Evolutionary conservation across 2,888 invertebrate genomes (phyloP).

Genomic region (Meloe dianella): DNA sequence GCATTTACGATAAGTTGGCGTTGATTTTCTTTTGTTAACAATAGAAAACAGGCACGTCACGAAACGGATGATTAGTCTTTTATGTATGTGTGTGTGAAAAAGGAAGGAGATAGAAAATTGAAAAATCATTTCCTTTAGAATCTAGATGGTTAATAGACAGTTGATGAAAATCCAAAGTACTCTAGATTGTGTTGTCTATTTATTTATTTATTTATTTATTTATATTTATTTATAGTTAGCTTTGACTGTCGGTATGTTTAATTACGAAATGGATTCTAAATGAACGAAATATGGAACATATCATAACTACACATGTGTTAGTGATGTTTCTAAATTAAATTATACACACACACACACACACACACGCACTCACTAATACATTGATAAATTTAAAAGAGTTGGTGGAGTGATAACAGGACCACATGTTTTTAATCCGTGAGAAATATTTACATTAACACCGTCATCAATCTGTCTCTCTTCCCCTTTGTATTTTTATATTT

Average conservation of each 20-base stretch:
- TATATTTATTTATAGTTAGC: neutral
- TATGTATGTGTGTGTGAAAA: neutral
- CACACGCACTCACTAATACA: too few species aligned
- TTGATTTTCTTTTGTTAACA: slow-evolving; percentile 7
- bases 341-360: neutral
- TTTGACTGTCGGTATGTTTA: neutral
- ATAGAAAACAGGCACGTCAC: slow-evolving; percentile 5
- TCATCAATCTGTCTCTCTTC: neutral
- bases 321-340: neutral
- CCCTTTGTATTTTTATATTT: neutral
- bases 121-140: neutral
- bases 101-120: neutral
- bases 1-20: slow-evolving; percentile 37
- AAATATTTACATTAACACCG: slow-evolving; percentile 29
- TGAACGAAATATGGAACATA: slow-evolving; percentile 27
- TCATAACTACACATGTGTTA: slow-evolving; percentile 27
- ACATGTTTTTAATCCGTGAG: slow-evolving; percentile 28
- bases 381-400: slow-evolving; percentile 15
- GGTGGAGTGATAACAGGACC: slow-evolving; percentile 29
- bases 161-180: neutral
- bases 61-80: neutral
- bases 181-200: neutral
- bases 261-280: slow-evolving; percentile 7
- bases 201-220: neutral
- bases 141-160: neutral